Conservation (phyloP, 2,888 invertebrate species). For the Latrodectus elegans region DNA sequence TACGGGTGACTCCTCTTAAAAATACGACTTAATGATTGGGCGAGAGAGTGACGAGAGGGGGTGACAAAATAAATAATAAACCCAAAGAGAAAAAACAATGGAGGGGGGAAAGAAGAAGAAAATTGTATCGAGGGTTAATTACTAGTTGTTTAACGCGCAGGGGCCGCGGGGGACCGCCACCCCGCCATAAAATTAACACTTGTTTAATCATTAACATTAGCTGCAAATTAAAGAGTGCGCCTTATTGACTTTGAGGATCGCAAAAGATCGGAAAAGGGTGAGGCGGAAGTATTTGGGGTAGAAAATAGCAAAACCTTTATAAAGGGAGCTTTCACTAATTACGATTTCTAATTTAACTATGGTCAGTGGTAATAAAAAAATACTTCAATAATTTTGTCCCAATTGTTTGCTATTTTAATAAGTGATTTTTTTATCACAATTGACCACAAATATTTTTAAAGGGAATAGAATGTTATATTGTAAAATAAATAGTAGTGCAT, state of each 20-base stretch:
- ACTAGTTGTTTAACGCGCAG: slow-evolving; percentile 66
- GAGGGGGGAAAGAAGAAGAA: slow-evolving; percentile 40
- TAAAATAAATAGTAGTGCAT: too few relatives aligned
- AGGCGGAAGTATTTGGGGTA: slow-evolving; percentile 8
- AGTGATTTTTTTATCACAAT: too few relatives aligned
- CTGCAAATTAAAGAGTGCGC: slow-evolving; percentile 66
- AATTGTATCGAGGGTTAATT: slow-evolving; percentile 67
- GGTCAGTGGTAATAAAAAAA: too few relatives aligned
- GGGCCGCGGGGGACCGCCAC: slow-evolving; percentile 48
- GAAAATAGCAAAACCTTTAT: slow-evolving; percentile 16
- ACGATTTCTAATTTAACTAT: slow-evolving; percentile 13
- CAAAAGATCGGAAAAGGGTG: background rate
- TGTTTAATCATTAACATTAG: slow-evolving; percentile 70
- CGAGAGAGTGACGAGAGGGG: slow-evolving; percentile 22
- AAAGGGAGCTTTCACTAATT: slow-evolving; percentile 48
- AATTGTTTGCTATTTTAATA: too few relatives aligned
- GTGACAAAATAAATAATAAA: background rate
- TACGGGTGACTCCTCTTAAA: slow-evolving; percentile 51
- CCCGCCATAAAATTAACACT: slow-evolving; percentile 69
- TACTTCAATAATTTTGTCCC: too few relatives aligned
- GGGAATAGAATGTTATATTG: too few relatives aligned
- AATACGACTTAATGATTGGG: slow-evolving; percentile 66
- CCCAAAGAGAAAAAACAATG: background rate
- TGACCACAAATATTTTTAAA: too few relatives aligned
- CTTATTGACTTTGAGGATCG: slow-evolving; percentile 68